Base-by-base conservation (phyloP, 2,113 vertebrate genomes). In the Melanerpes aurifrons region DNA sequence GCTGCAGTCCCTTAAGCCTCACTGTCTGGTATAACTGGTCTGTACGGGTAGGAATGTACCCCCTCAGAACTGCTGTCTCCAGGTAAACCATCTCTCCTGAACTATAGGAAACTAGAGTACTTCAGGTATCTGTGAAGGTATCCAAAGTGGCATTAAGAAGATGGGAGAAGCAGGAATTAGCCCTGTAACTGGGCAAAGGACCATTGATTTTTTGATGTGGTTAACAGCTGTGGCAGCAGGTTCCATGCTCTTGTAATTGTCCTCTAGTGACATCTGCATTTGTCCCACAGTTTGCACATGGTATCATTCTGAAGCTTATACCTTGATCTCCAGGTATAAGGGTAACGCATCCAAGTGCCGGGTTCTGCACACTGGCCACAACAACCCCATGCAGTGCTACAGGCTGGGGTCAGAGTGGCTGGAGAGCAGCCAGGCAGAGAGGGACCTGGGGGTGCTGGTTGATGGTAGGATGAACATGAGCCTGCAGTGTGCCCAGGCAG, bases 11-110 rank as follows among this genome's bases (percentile, higher is more conserved):
- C 40, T 40, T 40, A 40, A 40, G 40, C 40, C 40, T 40, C 10
- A 12, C 10, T 40, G 40, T 40, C 40, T 40, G 40, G 40, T 10
- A 40, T 40, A 40, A 87, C 14, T 0, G 0, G 43, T 11, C 45
- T 87, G 35, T 35, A 10, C 1, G 2, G 53, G 13, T 70, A 31
- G 12, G n/a, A 79, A 59, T 29, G 40, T 9, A 9, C 8, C 7
- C 5, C 14, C 18, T 26, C 2, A 1, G 22, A 69, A 22, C 5
- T 6, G 1, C 53, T 62, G 7, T 32, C 26, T 72, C 21, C 15
- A 25, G n/a, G 26, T 76, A 64, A 68, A 56, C 17, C 6, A 2
- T 37, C 24, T n/a, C 40, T 74, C 69, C 61, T 76, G 37, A 63
- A 84, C 32, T 69, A 0, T 28, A 31, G 50, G 21, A 18, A 90